These are phyloP conservation scores for Dendroctonus valens DNA, from an alignment of 1,140 invertebrate genomes.

Conservation along the genomic window DNA sequence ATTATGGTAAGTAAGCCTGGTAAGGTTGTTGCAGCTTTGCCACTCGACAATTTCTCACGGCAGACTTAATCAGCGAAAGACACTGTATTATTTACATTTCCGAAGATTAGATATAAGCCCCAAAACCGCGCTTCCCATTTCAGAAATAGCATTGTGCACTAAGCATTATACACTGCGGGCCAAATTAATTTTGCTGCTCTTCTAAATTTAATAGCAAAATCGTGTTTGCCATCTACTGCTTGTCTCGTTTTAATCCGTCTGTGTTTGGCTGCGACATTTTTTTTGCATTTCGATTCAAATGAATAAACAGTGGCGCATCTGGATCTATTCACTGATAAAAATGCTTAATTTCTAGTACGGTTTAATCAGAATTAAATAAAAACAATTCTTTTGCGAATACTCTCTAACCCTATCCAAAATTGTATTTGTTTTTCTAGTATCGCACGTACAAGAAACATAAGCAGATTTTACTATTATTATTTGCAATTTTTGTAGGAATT, in stretches of 20 bases:
- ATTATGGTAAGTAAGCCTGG: too few relatives aligned
- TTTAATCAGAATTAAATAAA: too few relatives aligned
- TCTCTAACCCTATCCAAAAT: too few relatives aligned
- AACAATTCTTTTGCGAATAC: too few relatives aligned
- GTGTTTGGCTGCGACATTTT: background rate
- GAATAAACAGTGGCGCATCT: too few relatives aligned
- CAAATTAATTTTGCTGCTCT: conserved; percentile 11
- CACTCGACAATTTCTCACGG: background rate
- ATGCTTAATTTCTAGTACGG: too few relatives aligned
- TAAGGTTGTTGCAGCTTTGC: too few relatives aligned
- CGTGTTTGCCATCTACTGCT: background rate
- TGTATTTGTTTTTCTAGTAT: too few relatives aligned
- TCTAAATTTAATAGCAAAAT: conserved; percentile 9
- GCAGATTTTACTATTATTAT: too few relatives aligned
- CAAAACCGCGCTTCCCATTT: conserved; percentile 13
- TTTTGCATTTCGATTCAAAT: background rate
- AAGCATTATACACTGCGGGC: conserved; percentile 15
- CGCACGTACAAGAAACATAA: too few relatives aligned
- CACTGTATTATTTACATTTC: conserved; percentile 15
- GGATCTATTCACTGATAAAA: too few relatives aligned
- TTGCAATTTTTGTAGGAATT: too few relatives aligned
- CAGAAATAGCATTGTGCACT: conserved; percentile 14
- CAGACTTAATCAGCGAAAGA: conserved; percentile 3
- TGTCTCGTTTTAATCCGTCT: conserved; percentile 1
- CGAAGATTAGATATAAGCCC: conserved; percentile 16